These are phyloP conservation scores for Percopsis omiscomaycus DNA, from an alignment of 2,797 vertebrate genomes.

Conservation along the genomic window DNA sequence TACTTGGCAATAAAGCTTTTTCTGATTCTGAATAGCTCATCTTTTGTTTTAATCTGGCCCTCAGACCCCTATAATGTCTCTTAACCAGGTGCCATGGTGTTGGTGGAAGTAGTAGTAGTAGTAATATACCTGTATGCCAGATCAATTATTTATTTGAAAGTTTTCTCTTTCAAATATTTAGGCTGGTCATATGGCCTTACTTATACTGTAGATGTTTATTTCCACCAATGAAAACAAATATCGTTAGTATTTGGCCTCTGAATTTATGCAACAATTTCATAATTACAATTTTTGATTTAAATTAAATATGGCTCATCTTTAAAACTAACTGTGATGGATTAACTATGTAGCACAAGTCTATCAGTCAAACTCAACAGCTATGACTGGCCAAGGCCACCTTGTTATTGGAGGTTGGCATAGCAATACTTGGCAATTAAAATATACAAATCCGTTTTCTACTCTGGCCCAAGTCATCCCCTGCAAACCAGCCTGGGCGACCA, in stretches of 20 bases:
- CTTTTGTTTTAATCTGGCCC: no score
- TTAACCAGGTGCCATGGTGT: conserved; percentile 45
- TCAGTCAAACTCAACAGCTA: conserved; percentile 12
- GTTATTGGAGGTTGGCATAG: neutral
- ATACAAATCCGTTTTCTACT: no score
- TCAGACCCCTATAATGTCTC: neutral
- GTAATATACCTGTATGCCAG: no score
- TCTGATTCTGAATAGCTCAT: no score
- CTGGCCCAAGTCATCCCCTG: neutral
- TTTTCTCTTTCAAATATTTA: neutral
- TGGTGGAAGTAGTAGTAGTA: conserved; percentile 7
- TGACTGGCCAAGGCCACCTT: conserved; percentile 19
- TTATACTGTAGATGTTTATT: neutral
- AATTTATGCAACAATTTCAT: no score
- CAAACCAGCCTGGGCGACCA: conserved; percentile 23
- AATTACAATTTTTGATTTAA: neutral
- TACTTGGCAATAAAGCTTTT: no score
- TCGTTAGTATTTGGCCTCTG: no score
- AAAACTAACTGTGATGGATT: neutral
- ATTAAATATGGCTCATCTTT: neutral
- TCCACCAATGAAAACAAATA: neutral
- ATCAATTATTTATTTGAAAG: conserved; percentile 3
- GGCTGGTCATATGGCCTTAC: no score
- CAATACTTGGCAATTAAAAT: no score
- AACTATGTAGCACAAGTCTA: conserved; percentile 6